phyloP scores from a whole-genome alignment of 2,113 vertebrate genomes.

The Chelonoidis abingdonii region DNA sequence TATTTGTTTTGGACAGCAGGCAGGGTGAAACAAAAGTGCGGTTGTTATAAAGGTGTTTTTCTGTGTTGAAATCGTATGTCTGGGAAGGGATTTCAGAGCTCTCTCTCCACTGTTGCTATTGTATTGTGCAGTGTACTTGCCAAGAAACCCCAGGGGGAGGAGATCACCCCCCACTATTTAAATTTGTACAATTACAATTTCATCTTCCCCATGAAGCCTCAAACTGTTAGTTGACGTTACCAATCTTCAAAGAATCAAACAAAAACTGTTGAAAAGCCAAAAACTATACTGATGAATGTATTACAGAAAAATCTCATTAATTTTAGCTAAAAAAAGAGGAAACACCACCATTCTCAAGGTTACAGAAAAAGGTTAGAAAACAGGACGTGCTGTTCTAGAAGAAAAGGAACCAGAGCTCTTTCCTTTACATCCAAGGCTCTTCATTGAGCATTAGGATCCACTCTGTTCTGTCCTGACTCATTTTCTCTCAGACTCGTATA shows the following conservation, averaged over 20 bases:
- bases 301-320: not conserved
- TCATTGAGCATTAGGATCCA: not conserved
- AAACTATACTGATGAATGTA: not conserved
- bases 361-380: not conserved
- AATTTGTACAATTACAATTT: rapidly evolving
- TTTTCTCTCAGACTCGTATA: not conserved
- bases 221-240: not conserved
- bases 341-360: not conserved
- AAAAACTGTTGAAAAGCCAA: not conserved
- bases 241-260: not conserved
- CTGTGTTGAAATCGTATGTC: not conserved
- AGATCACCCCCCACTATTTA: not conserved
- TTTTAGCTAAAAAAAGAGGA: not conserved
- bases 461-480: not conserved
- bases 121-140: not conserved
- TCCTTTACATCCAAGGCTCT: not conserved
- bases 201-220: rapidly evolving
- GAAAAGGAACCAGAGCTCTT: not conserved
- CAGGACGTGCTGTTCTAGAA: not conserved
- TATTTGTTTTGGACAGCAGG: not conserved
- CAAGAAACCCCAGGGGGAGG: not conserved
- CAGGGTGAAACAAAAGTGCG: not conserved
- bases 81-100: not conserved
- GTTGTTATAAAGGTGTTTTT: not conserved
- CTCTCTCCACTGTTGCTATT: not conserved